Conservation (phyloP, 2,797 vertebrate species). For the Lacerta agilis region DNA sequence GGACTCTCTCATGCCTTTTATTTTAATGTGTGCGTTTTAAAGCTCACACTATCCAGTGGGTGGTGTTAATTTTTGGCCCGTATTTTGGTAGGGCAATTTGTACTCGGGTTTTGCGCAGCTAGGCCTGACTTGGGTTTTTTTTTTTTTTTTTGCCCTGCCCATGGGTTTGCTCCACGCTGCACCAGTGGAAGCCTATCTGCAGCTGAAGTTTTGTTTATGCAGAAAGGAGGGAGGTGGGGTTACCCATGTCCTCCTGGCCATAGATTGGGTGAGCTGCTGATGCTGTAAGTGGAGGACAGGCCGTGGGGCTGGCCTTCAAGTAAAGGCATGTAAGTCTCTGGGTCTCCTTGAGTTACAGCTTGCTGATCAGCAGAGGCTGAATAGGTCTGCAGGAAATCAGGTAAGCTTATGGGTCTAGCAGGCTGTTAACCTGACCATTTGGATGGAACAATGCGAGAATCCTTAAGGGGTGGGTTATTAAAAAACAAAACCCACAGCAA, state of each 20-base stretch:
- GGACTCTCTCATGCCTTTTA: too few relatives aligned
- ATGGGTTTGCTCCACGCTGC: neutral
- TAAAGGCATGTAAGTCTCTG: neutral
- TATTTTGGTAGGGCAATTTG: neutral
- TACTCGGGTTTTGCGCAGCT: neutral
- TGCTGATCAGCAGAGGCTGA: neutral
- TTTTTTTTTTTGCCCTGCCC: neutral
- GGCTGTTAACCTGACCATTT: neutral
- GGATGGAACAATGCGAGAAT: neutral
- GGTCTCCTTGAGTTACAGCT: neutral
- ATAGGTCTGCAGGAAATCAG: neutral
- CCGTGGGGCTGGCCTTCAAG: neutral
- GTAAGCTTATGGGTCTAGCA: neutral
- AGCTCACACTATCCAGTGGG: too few relatives aligned
- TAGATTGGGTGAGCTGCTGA: neutral
- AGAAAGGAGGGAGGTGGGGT: neutral
- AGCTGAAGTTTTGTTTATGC: neutral
- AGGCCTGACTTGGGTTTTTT: neutral
- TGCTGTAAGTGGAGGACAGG: neutral
- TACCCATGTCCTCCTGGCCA: neutral
- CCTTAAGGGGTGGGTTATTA: neutral
- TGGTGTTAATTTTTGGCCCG: too few relatives aligned
- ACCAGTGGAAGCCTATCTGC: neutral
- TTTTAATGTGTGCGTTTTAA: too few relatives aligned
- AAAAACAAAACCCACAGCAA: neutral